These are phyloP conservation scores for Caenorhabditis uteleia DNA, from an alignment of 2,888 invertebrate genomes.

Conservation along the genomic window DNA sequence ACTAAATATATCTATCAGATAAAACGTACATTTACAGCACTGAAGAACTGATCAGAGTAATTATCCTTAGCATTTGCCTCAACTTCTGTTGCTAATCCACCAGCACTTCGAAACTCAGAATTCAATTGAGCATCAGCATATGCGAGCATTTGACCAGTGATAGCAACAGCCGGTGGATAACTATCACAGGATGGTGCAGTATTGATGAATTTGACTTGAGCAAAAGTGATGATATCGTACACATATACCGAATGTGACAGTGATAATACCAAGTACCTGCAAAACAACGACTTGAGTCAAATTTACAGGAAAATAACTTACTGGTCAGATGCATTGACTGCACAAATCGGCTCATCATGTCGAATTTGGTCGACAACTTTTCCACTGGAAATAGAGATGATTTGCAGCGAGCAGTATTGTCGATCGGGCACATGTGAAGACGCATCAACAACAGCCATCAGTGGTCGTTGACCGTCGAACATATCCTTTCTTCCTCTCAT, in stretches of 20 bases:
- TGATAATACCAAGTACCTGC: slow-evolving; percentile 55
- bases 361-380: slow-evolving; percentile 70
- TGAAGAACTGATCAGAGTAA: slow-evolving; percentile 72
- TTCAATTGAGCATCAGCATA: slow-evolving; percentile 68
- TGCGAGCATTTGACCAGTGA: slow-evolving; percentile 59
- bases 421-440: slow-evolving; percentile 55
- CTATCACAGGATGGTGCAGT: slow-evolving; percentile 49
- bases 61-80: slow-evolving; percentile 50
- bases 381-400: slow-evolving; percentile 71
- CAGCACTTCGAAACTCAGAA: slow-evolving; percentile 62
- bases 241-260: slow-evolving; percentile 69
- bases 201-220: slow-evolving; percentile 43
- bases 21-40: slow-evolving; percentile 71
- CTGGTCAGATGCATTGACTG: slow-evolving; percentile 68
- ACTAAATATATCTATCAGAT: background rate
- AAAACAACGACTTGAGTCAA: background rate
- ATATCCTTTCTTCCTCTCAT: slow-evolving; percentile 8
- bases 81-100: slow-evolving; percentile 43
- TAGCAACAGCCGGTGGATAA: slow-evolving; percentile 47
- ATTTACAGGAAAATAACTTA: slow-evolving; percentile 5
- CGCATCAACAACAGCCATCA: slow-evolving; percentile 65
- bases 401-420: slow-evolving; percentile 71
- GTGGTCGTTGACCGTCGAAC: slow-evolving; percentile 44
- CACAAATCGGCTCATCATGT: slow-evolving; percentile 70
- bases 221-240: slow-evolving; percentile 68